These are phyloP conservation scores for Centropus unirufus DNA, from an alignment of 2,113 vertebrate genomes.

Conservation along the genomic window DNA sequence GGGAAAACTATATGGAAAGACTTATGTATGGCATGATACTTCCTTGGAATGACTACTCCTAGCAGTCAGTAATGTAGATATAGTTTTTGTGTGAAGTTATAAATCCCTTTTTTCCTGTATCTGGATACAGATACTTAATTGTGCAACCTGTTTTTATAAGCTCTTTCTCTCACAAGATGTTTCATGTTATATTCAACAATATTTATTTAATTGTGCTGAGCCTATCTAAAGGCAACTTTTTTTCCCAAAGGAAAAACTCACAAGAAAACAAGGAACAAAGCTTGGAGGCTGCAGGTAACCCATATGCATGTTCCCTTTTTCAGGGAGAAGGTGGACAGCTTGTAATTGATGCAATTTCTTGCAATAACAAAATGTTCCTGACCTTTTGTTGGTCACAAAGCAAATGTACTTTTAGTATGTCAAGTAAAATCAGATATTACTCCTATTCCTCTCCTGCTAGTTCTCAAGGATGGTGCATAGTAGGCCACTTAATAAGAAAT, in stretches of 20 bases:
- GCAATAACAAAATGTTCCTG: slow-evolving; percentile 56
- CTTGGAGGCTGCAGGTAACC: neutral
- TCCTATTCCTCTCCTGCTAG: neutral
- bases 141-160: neutral
- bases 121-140: neutral
- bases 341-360: slow-evolving; percentile 65
- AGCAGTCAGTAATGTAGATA: neutral
- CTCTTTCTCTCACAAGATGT: neutral
- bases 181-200: neutral
- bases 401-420: slow-evolving; percentile 54
- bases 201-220: neutral
- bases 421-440: slow-evolving; percentile 49
- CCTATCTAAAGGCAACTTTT: neutral
- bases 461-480: slow-evolving; percentile 14
- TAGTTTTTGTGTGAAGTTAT: neutral
- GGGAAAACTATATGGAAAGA: neutral
- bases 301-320: neutral
- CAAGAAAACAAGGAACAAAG: neutral
- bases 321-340: neutral
- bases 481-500: slow-evolving; percentile 28
- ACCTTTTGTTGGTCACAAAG: slow-evolving; percentile 52
- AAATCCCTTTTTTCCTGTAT: neutral
- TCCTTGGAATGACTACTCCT: neutral
- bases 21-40: neutral
- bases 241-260: neutral